These are phyloP conservation scores for Malurus leucopterus DNA, from an alignment of 2,797 vertebrate species.

Conservation along the genomic window DNA sequence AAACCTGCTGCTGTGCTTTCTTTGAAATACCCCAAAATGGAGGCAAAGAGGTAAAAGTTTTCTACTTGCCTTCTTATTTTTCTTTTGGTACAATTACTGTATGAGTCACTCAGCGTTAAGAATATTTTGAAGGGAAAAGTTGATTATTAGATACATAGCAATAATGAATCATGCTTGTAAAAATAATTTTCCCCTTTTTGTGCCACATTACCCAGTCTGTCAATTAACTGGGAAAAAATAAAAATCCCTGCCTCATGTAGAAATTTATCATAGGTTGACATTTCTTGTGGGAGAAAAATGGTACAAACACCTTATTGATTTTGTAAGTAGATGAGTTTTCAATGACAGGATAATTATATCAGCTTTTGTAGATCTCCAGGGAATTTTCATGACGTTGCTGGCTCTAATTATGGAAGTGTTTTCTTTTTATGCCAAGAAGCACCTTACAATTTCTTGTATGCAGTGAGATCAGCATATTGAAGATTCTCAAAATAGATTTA, in stretches of 20 bases:
- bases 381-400: background rate
- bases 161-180: slow-evolving; percentile 22
- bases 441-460: background rate
- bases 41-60: slow-evolving; percentile 6
- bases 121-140: slow-evolving; percentile 20
- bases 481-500: background rate
- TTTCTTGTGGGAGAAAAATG: background rate
- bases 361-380: background rate
- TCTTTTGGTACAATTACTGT: background rate
- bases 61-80: background rate
- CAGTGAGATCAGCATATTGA: background rate
- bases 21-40: background rate
- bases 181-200: background rate
- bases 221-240: background rate
- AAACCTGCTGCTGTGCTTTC: background rate
- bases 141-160: background rate
- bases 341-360: background rate
- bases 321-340: background rate
- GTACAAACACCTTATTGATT: background rate
- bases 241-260: background rate
- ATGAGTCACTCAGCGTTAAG: slow-evolving; percentile 21
- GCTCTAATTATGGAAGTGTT: background rate
- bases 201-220: background rate
- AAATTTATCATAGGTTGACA: background rate
- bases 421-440: background rate